phyloP scores from a whole-genome alignment of 2,888 invertebrate genomes.

The Dryomyza anilis region DNA sequence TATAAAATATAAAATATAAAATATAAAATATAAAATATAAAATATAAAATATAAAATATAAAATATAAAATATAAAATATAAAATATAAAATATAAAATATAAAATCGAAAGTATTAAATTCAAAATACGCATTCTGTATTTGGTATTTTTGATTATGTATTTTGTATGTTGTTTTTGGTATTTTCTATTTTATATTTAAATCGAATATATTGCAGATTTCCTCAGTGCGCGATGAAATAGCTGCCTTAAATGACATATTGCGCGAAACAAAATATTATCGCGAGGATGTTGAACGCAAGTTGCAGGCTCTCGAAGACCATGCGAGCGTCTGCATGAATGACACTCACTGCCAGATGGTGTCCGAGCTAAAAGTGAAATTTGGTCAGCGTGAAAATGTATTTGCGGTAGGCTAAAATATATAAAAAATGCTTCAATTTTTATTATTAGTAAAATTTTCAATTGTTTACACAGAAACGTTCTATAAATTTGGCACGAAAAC shows the following conservation, averaged over 20 bases:
- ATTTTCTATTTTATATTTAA: background rate
- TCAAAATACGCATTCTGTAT: too few species aligned
- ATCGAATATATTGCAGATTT: conserved; percentile 42
- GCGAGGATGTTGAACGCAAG: conserved; percentile 55
- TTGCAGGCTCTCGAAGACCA: conserved; percentile 50
- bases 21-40: too few species aligned
- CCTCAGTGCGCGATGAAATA: conserved; percentile 59
- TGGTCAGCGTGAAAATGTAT: conserved; percentile 57
- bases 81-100: too few species aligned
- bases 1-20: too few species aligned
- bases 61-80: too few species aligned
- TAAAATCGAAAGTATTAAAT: too few species aligned
- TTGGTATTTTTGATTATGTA: too few species aligned
- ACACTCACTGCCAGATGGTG: conserved; percentile 52
- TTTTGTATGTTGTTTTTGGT: background rate
- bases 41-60: too few species aligned
- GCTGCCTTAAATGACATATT: conserved; percentile 57
- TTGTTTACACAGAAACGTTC: conserved; percentile 58
- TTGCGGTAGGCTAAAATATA: conserved; percentile 46
- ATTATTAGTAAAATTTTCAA: background rate
- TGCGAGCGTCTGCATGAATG: conserved; percentile 50
- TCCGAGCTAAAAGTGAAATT: conserved; percentile 54
- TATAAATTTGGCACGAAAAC: conserved; percentile 67
- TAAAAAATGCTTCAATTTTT: background rate
- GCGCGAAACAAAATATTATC: conserved; percentile 56